Base-by-base conservation (phyloP, 2,113 vertebrate species). In the Carettochelys insculpta region DNA sequence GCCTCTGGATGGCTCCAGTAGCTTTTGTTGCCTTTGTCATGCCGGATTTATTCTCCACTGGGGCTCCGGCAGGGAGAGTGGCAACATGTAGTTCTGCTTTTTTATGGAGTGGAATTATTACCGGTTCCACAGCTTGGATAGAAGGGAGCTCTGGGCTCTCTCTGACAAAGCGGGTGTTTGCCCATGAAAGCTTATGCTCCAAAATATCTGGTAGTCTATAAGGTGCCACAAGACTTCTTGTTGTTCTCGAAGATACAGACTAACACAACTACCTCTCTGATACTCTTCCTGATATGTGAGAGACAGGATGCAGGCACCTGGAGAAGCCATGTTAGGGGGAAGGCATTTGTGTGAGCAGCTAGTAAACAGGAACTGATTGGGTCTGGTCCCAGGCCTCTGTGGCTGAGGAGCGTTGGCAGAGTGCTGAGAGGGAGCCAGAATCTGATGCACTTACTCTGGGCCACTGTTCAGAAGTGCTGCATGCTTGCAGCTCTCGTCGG, bases 401-500 rank as follows among this genome's bases (percentile, higher is more conserved):
- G 14, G 52, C 34, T 8, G 58, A 82, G 71, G 8, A 14, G 41
- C 78, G 78, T 83, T 77, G n/a, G 7, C 75, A 75, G 76, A 65
- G 58, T 34, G 14, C 31, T 31, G 17, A n/a, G 7, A 34, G 58
- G 22, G n/a, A 85, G 20, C 1, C 48, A 4, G n/a, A 71, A 7
- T 77, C 6, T 20, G 27, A 25, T 24, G 58, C 20, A 41, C 38
- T 24, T 22, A 83, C 0, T 3, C 14, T 65, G 3, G 11, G 68
- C 80, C 45, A 13, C 17, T 91, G 86, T 94, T 85, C 25, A 71
- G 25, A 76, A 7, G 65, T 22, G 65, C 65, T 12, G 65, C 20
- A 6, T 24, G 2, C 17, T 14, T 43, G 4, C 73, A 6, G 83
- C 7, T 41, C 34, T 11, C 3, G 24, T 31, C 0, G 0, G 5